A percentile compares a stretch with the other conserved stretches of the same genome.
phyloP scores from a whole-genome alignment of 2,797 vertebrate species.

The Anolis apletophallus region DNA sequence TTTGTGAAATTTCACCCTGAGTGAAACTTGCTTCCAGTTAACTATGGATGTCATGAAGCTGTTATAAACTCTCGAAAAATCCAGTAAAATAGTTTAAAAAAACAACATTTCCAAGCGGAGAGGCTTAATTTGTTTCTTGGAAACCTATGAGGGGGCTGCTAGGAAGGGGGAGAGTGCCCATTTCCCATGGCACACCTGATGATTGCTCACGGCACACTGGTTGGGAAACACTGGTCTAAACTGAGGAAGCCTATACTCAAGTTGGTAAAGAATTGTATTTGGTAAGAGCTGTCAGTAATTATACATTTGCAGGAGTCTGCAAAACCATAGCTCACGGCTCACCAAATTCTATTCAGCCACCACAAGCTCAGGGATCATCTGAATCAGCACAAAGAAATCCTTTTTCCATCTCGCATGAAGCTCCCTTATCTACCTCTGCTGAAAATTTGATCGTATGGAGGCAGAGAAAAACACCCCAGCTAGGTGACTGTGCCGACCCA shows the following conservation, averaged over 20 bases:
- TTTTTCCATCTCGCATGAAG: background rate
- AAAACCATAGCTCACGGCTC: background rate
- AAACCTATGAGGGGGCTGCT: no score
- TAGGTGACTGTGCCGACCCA: conserved; percentile 40
- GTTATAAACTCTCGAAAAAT: no score
- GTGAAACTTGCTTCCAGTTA: no score
- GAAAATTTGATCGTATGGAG: background rate
- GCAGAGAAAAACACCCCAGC: background rate
- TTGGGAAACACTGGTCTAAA: no score
- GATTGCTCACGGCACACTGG: no score
- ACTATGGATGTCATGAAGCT: no score
- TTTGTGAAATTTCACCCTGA: no score
- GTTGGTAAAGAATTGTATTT: background rate
- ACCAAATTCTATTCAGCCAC: background rate
- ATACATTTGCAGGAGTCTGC: background rate
- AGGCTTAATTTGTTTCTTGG: no score
- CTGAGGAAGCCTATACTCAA: background rate
- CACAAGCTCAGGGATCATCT: background rate
- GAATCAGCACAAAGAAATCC: background rate
- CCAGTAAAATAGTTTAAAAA: no score
- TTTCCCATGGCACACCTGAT: no score
- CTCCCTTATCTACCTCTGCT: background rate
- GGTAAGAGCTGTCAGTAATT: conserved; percentile 15
- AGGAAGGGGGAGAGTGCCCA: no score
- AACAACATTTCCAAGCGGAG: no score